Evolutionary conservation across 2,113 vertebrate species (phyloP), one percentile per base, ranked within the genome.

Genomic region (Malurus alboscapulatus): DNA sequence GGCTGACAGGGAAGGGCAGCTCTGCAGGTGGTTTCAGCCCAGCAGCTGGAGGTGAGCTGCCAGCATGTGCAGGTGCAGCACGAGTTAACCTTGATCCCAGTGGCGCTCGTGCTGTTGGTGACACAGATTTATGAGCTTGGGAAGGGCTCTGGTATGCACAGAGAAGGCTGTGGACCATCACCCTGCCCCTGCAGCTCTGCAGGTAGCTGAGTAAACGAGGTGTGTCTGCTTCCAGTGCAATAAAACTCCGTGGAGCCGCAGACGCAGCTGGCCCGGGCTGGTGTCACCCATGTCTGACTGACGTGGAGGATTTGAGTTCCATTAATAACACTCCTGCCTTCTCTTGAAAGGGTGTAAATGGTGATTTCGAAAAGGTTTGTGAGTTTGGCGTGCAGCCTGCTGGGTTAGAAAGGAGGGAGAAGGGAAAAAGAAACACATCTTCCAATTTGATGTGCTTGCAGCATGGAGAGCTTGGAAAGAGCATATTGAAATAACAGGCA

Each of bases 101-200:
- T 5, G 44, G 10, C 2, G 8, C 9, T 0, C 40, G 0, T 27
- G 18, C 57, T 40, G 48, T 71, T 1, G 1, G 14, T 65, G 54
- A 38, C 86, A 47, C 3, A 3, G 18, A 4, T 91, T 88, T 73
- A 20, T 34, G 65, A 74, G 87, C 77, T 86, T 69, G 77, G 77
- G 72, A 69, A 26, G 59, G 50, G 36, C 73, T 32, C 36, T 34
- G 36, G 50, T 50, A 4, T 36, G 36, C 44, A 5, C 5, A 1
- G 25, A n/a, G n/a, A 1, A 30, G 72, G 63, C 81, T 73, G 45
- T 4, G 29, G 55, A n/a, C 47, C 81, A 38, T 50, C 47, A 40
- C 45, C 34, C 30, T 63, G 19, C 68, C 81, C 77, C 77, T 78
- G 84, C 84, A 87, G 77, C 84, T 87, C 51, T 77, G 50, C 84